Conservation (phyloP, 2,797 vertebrate species). For the Tenualosa ilisha region DNA sequence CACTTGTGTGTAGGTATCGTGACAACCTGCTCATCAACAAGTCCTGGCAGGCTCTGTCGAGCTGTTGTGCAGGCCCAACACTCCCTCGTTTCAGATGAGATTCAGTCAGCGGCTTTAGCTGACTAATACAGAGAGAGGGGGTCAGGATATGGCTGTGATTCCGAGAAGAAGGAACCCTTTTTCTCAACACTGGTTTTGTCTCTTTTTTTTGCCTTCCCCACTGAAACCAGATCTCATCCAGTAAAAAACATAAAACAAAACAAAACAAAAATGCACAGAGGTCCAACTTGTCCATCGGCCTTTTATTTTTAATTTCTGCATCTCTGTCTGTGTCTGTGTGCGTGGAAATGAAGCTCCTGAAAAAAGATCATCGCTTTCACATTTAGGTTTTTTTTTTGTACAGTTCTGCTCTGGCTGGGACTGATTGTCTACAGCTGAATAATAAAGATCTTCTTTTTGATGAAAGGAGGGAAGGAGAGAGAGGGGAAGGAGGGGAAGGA, state of each 20-base stretch:
- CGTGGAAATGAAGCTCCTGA: constrained; percentile 9
- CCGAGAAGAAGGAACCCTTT: constrained; percentile 6
- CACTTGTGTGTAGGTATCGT: not conserved
- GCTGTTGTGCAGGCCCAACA: not conserved
- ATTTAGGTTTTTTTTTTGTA: not conserved
- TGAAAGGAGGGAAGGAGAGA: constrained; percentile 6
- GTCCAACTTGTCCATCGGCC: not conserved
- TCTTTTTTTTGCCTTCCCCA: not conserved
- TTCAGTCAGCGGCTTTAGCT: not conserved
- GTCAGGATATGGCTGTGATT: constrained; percentile 17
- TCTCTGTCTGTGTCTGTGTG: not conserved
- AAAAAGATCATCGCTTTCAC: constrained; percentile 13
- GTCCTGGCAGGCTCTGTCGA: not conserved
- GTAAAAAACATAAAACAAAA: not conserved
- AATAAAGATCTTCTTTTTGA: constrained; percentile 17
- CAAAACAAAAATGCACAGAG: no score
- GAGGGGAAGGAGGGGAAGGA: not conserved
- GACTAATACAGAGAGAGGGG: not conserved
- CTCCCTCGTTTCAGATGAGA: not conserved
- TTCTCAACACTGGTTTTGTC: not conserved
- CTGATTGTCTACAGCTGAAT: constrained; percentile 27
- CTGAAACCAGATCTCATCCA: not conserved
- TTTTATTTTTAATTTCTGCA: not conserved
- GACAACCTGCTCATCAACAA: not conserved
- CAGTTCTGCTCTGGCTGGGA: constrained; percentile 22